Base-by-base conservation (phyloP, 2,888 invertebrate genomes). In the Mactromeris polynyma region DNA sequence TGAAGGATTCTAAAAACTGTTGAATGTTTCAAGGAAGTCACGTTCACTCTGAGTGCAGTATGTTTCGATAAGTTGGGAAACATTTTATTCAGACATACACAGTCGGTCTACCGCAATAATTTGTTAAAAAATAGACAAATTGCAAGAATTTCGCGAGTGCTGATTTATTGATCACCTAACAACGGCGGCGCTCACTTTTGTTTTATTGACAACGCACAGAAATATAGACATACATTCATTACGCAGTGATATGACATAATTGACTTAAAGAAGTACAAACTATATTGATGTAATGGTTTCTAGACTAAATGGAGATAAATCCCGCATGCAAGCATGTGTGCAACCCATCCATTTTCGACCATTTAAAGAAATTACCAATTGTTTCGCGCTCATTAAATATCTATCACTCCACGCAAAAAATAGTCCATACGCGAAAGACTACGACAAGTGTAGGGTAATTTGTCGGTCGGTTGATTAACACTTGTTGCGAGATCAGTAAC, bases 401-500 rank as follows among this genome's bases (percentile, higher is more conserved):
- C 73, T 73, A 73, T 73, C 73, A 73, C 73, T 33, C 19, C 73
- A 17, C 73, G 33, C 33, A 36, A 36, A 73, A 36, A 36, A 33
- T 73, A 73, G 36, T 73, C 73, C 73, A 4, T 17, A 19, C 73
- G 73, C 36, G 17, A 33, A 26, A 33, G 17, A 73, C 17, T 33
- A 33, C 33, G 36, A 36, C 31, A 73, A 36, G 0, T 4, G 73
- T 36, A 19, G 73, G 26, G 73, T 33, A 36, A 73, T 73, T 36
- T 36, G 31, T 58, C 36, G 73, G 73, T 73, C 33, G 31, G 73
- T 73, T 73, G 73, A 73, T 73, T 73, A 73, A 73, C 73, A 73
- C 73, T 33, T 33, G 19, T 36, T 17, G 33, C 36, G 33, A 73
- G 73, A 73, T 73, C 73, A 73, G 36, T 73, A 6, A 33, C 73